Percentiles rank a stretch among this genome's conserved stretches.
phyloP scores from a whole-genome alignment of 2,888 invertebrate genomes.

The Arctia plantaginis region DNA sequence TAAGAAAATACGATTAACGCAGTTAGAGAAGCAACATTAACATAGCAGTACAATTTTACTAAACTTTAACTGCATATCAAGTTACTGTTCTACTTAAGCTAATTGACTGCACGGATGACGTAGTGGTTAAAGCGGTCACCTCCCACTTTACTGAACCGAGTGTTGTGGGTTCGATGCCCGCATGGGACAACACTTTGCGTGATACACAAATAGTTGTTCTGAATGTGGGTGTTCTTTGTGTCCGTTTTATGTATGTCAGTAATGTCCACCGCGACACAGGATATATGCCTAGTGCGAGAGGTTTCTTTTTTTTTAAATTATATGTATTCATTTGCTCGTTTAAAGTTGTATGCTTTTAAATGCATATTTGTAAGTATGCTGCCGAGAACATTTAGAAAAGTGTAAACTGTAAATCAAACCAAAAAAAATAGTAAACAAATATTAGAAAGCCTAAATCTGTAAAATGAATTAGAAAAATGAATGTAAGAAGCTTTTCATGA shows the following conservation, averaged over 20 bases:
- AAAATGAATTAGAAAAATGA: background rate
- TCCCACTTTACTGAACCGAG: too few relatives aligned
- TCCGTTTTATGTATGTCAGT: too few relatives aligned
- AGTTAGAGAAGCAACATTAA: conserved; percentile 16
- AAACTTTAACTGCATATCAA: background rate
- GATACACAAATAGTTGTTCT: too few relatives aligned
- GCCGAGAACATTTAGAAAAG: background rate
- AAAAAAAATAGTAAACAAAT: background rate
- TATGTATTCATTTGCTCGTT: too few relatives aligned
- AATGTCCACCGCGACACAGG: too few relatives aligned
- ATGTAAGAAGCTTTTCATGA: background rate
- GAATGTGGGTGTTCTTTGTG: too few relatives aligned
- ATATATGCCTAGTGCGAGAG: too few relatives aligned
- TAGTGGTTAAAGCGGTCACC: too few relatives aligned
- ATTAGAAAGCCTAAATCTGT: background rate
- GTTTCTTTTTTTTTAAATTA: too few relatives aligned
- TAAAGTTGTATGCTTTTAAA: too few relatives aligned
- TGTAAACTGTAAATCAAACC: background rate
- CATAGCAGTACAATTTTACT: background rate
- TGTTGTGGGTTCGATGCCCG: too few relatives aligned
- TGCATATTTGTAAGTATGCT: background rate
- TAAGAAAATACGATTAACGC: background rate
- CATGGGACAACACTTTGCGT: too few relatives aligned
- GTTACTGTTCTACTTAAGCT: background rate
- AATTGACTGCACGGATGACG: background rate